Evolutionary conservation across 2,888 invertebrate species (phyloP).

Genomic region (Nomada flava): DNA sequence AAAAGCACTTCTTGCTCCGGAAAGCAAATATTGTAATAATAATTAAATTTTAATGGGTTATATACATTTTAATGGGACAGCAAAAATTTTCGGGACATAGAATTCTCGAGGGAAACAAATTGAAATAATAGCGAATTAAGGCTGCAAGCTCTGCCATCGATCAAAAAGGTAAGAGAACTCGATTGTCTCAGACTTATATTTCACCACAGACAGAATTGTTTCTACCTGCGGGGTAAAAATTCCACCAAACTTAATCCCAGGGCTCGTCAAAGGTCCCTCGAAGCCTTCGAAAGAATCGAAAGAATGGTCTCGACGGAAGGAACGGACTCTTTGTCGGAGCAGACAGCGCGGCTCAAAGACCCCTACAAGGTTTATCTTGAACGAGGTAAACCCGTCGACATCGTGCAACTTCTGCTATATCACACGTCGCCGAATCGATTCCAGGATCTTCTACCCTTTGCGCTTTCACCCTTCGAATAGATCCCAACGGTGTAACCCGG

Average conservation of each 20-base stretch:
- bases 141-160: not conserved
- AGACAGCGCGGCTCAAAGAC: conserved; percentile 17
- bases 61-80: no score
- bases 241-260: not conserved
- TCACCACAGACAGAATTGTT: not conserved
- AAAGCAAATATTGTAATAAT: not conserved
- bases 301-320: not conserved
- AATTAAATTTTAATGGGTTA: not conserved
- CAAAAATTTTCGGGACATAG: no score
- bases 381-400: conserved; percentile 16
- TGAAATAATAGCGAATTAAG: not conserved
- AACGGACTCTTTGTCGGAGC: not conserved
- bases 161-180: not conserved
- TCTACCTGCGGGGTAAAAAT: not conserved
- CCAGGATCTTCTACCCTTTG: not conserved
- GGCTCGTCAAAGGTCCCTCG: not conserved
- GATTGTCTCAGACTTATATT: not conserved
- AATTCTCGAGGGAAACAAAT: not conserved
- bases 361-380: conserved; percentile 15
- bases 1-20: not conserved
- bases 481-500: not conserved
- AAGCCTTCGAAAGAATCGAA: not conserved
- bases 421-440: conserved; percentile 2
- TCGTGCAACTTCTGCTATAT: conserved; percentile 17
- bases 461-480: not conserved